Percentiles rank a stretch among this genome's conserved stretches.
Evolutionary conservation across 2,888 invertebrate species (phyloP).

Genomic region (Lottia gigantea): DNA sequence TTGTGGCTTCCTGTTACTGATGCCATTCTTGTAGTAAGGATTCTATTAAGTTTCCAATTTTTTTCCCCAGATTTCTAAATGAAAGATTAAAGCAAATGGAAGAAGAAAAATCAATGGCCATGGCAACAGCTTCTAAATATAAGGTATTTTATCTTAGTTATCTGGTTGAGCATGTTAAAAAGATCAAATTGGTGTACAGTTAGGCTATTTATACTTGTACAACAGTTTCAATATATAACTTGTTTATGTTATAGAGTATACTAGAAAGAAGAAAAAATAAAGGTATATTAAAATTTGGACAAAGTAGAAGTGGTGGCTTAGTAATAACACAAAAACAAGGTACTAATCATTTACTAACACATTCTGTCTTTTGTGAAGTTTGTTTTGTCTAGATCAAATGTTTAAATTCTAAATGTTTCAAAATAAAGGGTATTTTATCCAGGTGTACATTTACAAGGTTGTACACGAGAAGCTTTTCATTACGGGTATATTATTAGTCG

Average conservation of each 20-base stretch:
- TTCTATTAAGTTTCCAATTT: background rate
- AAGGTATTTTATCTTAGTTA: constrained; percentile 45
- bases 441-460: too few relatives aligned
- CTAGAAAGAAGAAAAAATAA: constrained; percentile 76
- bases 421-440: too few relatives aligned
- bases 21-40: too few relatives aligned
- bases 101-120: constrained; percentile 81
- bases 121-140: constrained; percentile 73
- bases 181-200: too few relatives aligned
- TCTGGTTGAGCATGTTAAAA: too few relatives aligned
- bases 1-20: too few relatives aligned
- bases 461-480: too few relatives aligned
- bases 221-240: background rate
- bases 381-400: too few relatives aligned
- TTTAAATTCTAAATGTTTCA: too few relatives aligned
- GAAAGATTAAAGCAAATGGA: constrained; percentile 83
- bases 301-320: constrained; percentile 73
- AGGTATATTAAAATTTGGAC: constrained; percentile 77
- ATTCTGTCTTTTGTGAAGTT: too few relatives aligned
- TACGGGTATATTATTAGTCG: too few relatives aligned
- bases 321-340: constrained; percentile 87
- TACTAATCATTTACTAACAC: constrained; percentile 53
- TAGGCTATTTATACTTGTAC: background rate
- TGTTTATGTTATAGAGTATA: constrained; percentile 54
- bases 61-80: constrained; percentile 73